Conservation (phyloP, 2,113 vertebrate genomes). For the Ascaphus truei region DNA sequence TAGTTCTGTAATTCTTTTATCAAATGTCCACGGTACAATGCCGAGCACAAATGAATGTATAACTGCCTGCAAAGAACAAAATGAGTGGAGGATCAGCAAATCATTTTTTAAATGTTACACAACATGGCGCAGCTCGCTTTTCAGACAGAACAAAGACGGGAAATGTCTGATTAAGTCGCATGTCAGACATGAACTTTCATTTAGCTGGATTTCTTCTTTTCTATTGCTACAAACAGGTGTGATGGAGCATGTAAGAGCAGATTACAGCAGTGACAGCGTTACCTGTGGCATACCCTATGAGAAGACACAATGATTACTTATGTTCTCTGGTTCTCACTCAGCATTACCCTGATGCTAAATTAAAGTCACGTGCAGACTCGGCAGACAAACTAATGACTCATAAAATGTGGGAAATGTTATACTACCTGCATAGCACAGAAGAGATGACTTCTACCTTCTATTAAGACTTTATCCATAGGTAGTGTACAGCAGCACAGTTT, state of each 20-base stretch:
- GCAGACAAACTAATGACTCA: not conserved
- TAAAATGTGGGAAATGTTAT: no score
- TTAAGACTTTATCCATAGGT: no score
- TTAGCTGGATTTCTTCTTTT: not conserved
- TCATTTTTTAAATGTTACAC: conserved; percentile 12
- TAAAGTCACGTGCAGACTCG: not conserved
- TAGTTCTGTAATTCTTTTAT: conserved; percentile 10
- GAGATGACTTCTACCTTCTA: no score
- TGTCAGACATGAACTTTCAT: not conserved
- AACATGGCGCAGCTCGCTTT: not conserved
- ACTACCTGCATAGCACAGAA: no score
- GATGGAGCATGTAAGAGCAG: not conserved
- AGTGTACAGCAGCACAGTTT: no score
- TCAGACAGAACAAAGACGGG: not conserved
- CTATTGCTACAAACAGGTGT: not conserved
- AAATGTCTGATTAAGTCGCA: not conserved
- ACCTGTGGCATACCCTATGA: not conserved
- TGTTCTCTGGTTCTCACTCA: not conserved
- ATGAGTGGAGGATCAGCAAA: conserved; percentile 6
- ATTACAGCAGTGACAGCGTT: not conserved
- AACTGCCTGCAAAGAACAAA: conserved; percentile 5
- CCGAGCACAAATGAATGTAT: not conserved
- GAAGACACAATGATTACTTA: not conserved
- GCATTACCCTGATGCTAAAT: not conserved
- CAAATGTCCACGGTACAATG: conserved; percentile 14